Conservation (phyloP, 53 echinoderm and acorn worm species). For the Apostichopus leukothele region DNA sequence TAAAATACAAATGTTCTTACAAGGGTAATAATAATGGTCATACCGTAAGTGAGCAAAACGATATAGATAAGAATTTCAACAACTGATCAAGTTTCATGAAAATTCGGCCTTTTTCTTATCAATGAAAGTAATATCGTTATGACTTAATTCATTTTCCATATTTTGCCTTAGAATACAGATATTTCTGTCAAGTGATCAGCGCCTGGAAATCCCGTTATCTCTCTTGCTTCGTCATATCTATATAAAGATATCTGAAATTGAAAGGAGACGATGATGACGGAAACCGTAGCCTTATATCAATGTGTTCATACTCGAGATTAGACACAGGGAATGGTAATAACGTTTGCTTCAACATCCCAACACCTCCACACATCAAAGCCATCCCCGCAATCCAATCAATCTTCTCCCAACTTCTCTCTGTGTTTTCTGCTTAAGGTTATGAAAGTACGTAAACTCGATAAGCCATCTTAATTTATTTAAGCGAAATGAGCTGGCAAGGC, state of each 20-base stretch:
- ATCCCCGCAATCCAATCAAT: slow-evolving; percentile 43
- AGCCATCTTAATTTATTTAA: slow-evolving; percentile 45
- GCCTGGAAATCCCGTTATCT: no score
- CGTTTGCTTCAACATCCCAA: slow-evolving; percentile 21
- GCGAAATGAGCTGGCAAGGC: slow-evolving; percentile 25
- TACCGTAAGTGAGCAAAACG: no score
- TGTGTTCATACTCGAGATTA: slow-evolving; percentile 2
- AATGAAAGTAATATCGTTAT: no score
- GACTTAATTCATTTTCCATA: no score
- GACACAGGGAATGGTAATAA: background rate
- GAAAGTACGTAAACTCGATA: slow-evolving; percentile 42
- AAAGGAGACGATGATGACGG: background rate
- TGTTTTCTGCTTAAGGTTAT: slow-evolving; percentile 44
- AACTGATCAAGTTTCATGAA: no score
- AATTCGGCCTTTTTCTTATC: no score
- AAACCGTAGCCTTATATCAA: background rate
- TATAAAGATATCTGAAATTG: background rate
- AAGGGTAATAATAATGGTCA: no score
- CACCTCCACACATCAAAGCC: slow-evolving; percentile 41
- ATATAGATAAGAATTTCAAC: no score
- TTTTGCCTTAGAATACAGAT: no score
- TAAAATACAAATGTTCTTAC: no score
- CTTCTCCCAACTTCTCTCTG: slow-evolving; percentile 10
- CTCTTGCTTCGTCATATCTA: no score
- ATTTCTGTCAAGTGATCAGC: no score